These are phyloP conservation scores for Dicranocentrus wangi DNA, from an alignment of 2,888 invertebrate species.

Conservation along the genomic window DNA sequence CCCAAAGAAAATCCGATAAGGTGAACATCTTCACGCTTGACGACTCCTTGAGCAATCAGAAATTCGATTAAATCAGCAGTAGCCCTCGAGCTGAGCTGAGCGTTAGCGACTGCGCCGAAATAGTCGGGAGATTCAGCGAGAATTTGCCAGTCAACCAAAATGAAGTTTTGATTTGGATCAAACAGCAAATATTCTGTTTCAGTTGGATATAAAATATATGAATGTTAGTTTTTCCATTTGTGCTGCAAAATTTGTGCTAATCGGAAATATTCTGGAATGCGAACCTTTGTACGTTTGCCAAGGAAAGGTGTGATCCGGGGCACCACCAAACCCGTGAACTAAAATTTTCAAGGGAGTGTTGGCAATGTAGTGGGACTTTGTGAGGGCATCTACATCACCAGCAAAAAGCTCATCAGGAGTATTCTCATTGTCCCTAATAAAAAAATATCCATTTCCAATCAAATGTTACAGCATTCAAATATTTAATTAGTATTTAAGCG, in stretches of 20 bases:
- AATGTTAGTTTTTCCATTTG: not conserved
- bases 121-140: constrained; percentile 27
- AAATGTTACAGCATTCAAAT: not conserved
- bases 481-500: not conserved
- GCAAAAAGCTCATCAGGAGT: constrained; percentile 17
- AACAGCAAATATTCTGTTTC: constrained; percentile 12
- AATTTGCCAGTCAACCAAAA: constrained; percentile 26
- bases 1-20: constrained; percentile 32
- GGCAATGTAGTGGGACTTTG: not conserved
- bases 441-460: not conserved
- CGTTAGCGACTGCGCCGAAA: constrained; percentile 35
- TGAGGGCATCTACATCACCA: not conserved
- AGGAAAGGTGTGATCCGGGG: not conserved
- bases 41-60: not conserved
- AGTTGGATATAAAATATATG: not conserved
- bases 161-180: constrained; percentile 29
- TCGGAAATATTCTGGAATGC: no score
- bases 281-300: not conserved
- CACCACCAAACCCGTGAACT: constrained; percentile 36
- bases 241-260: no score
- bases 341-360: constrained; percentile 9
- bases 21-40: constrained; percentile 27
- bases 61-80: constrained; percentile 16
- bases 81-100: not conserved
- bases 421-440: constrained; percentile 15